A percentile compares a stretch with the other conserved stretches of the same genome.
Evolutionary conservation across 2,888 invertebrate genomes (phyloP).

Genomic region (Oscheius sp.): DNA sequence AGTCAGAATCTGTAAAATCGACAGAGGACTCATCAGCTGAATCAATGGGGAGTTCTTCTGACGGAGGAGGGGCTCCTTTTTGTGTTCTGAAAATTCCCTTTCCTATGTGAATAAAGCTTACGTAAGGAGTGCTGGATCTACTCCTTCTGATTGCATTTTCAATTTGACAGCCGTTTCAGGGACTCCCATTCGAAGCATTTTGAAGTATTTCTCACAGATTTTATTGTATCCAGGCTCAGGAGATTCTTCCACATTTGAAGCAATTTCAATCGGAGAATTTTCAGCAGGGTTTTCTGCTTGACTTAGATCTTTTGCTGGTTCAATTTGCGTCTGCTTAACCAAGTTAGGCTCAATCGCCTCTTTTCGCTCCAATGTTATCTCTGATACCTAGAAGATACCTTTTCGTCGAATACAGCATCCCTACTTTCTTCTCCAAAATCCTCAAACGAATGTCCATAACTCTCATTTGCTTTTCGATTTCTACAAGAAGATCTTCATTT

Average conservation of each 20-base stretch:
- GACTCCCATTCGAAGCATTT: conserved; percentile 65
- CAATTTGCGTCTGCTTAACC: not conserved
- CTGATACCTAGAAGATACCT: not conserved
- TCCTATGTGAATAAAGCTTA: not conserved
- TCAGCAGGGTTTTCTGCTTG: not conserved
- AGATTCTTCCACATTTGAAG: not conserved
- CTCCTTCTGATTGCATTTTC: conserved; percentile 61
- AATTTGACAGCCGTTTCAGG: conserved; percentile 57
- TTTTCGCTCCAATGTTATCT: not conserved
- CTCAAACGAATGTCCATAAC: conserved; percentile 38
- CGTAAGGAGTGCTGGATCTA: conserved; percentile 50
- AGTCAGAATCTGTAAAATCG: conserved; percentile 14
- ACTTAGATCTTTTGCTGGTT: not conserved
- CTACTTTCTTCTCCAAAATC: conserved; percentile 36
- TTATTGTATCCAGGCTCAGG: conserved; percentile 49
- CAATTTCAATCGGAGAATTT: not conserved
- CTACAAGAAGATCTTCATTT: conserved; percentile 18
- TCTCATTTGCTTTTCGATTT: conserved; percentile 38
- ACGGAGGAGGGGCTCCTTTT: no score
- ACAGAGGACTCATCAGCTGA: not conserved
- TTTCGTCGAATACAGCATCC: no score
- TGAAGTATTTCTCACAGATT: conserved; percentile 58
- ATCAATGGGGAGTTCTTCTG: no score
- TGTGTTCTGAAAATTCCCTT: not conserved
- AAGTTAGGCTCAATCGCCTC: not conserved